Base-by-base conservation (phyloP, 1,140 invertebrate species). In the Trachymyrmex septentrionalis region DNA sequence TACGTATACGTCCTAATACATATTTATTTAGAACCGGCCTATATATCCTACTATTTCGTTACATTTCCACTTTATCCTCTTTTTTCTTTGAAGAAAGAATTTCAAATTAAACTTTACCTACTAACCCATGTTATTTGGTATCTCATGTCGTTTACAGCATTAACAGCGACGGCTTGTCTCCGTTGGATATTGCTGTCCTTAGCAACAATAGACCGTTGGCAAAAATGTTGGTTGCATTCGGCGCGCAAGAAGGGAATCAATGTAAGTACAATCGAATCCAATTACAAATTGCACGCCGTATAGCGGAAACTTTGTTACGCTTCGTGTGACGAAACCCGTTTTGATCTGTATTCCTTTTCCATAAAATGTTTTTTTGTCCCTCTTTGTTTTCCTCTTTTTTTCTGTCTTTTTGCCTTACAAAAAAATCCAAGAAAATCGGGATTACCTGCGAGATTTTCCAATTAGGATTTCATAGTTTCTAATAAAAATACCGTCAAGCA, bases 151-250 rank as follows among this genome's bases (percentile, higher is more conserved):
- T 90, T 94, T 93, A 0, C 95, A 98, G 97, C 93, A 96, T 98
- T 84, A 99, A 99, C 94, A 96, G 96, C 77, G 98, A 99, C 94
- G 97, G 98, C 3, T 96, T 99, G 66, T 98, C 98, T 19, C 97
- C 98, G 0, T 94, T 99, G 93, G 99, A 99, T 94, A 97, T 99
- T 64, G 98, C 99, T 0, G 97, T 99, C 24, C 96, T 99, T 92
- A 97, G 97, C 90, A 98, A 98, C 93, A 98, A 99, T 93, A 96
- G 97, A 89, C 96, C 97, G 57, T 96, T 99, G 93, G 97, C 97
- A 69, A 98, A 97, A 94, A 97, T 99, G 96, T 96, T 99, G 55
- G 96, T 99, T 87, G 96, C 97, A 84, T 97, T 98, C 93, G 98
- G 98, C 64, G 99, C 98, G 34, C 97, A 97, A 85, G 98, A 99